Conservation (phyloP, 2,888 invertebrate species). For the Drosophila anceps region DNA sequence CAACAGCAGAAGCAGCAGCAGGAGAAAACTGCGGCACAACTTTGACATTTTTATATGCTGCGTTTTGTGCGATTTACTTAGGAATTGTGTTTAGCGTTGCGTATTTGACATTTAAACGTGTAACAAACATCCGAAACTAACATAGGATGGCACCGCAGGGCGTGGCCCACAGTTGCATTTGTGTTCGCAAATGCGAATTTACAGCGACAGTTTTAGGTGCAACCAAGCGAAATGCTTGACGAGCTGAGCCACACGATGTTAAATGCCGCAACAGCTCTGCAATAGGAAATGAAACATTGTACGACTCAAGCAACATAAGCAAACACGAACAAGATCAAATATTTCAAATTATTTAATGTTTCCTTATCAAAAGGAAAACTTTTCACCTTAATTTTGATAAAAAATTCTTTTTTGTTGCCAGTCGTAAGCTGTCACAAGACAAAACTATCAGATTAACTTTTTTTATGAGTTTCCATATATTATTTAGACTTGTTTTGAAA, state of each 20-base stretch:
- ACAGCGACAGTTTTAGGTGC: slow-evolving; percentile 62
- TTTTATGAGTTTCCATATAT: no score
- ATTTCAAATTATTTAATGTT: not conserved
- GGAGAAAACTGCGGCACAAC: slow-evolving; percentile 53
- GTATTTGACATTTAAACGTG: slow-evolving; percentile 80
- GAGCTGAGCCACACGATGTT: slow-evolving; percentile 42
- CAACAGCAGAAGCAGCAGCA: not conserved
- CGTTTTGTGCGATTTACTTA: slow-evolving; percentile 78
- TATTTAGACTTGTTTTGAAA: no score
- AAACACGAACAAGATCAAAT: not conserved
- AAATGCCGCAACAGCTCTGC: slow-evolving; percentile 31
- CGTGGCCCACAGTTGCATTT: not conserved
- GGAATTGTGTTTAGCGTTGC: slow-evolving; percentile 77
- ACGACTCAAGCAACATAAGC: not conserved
- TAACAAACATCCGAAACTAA: slow-evolving; percentile 67
- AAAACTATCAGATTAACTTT: no score
- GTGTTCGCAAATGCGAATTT: slow-evolving; percentile 63
- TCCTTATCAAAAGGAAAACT: not conserved
- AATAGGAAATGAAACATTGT: slow-evolving; percentile 1
- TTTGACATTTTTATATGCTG: slow-evolving; percentile 77
- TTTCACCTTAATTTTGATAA: not conserved
- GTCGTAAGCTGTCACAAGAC: no score
- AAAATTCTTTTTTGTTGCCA: no score
- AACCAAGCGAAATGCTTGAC: slow-evolving; percentile 48
- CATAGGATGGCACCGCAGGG: slow-evolving; percentile 3